Percentiles rank a stretch among this genome's conserved stretches.
These are phyloP conservation scores for Archivesica marissinica DNA, from an alignment of 1,140 invertebrate species.

Conservation along the genomic window DNA sequence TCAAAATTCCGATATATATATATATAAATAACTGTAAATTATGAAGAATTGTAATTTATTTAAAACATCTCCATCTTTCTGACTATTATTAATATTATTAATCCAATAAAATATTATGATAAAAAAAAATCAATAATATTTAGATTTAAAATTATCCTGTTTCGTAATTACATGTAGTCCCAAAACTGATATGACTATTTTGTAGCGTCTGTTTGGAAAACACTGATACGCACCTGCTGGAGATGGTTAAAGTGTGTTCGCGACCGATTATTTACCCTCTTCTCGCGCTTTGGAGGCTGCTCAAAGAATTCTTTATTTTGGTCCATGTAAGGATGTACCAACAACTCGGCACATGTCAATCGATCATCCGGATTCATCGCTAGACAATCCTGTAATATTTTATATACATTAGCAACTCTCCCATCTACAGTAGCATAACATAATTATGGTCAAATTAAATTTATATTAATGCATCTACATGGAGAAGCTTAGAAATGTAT, in stretches of 20 bases:
- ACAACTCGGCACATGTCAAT: constrained; percentile 94
- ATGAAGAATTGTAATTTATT: too few relatives aligned
- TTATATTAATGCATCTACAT: too few relatives aligned
- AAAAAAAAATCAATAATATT: background rate
- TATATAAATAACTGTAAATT: too few relatives aligned
- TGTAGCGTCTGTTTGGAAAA: constrained; percentile 28
- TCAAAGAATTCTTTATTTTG: constrained; percentile 72
- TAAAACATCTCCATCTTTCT: too few relatives aligned
- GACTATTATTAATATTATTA: background rate
- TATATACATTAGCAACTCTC: too few relatives aligned
- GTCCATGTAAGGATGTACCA: constrained; percentile 94
- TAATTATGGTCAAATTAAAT: too few relatives aligned
- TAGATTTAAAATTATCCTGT: background rate
- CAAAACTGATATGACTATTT: too few relatives aligned
- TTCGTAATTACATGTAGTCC: background rate
- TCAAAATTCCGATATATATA: too few relatives aligned
- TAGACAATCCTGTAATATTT: constrained; percentile 91
- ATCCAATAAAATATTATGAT: background rate
- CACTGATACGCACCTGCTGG: constrained; percentile 58
- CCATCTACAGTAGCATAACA: too few relatives aligned
- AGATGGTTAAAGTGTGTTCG: constrained; percentile 40
- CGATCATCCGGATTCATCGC: constrained; percentile 96
- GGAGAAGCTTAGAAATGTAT: too few relatives aligned
- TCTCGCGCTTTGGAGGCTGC: constrained; percentile 45
- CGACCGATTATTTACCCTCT: constrained; percentile 51